These are phyloP conservation scores for Neotoma lepida DNA, from an alignment of 2,113 vertebrate genomes.

Conservation along the genomic window DNA sequence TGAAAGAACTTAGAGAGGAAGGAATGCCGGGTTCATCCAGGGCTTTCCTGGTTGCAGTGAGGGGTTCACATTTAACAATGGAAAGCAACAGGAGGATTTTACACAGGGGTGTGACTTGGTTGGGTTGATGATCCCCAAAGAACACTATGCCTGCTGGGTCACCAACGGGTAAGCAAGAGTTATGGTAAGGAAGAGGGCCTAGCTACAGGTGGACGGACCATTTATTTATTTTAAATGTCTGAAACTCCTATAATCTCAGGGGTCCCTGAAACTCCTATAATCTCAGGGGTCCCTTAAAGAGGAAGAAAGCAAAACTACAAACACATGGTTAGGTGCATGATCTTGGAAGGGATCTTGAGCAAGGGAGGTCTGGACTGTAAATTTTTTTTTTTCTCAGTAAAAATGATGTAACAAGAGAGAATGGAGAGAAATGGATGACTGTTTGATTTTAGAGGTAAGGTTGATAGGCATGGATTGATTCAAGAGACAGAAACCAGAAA, in stretches of 20 bases:
- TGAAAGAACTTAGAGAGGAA: background rate
- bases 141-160: background rate
- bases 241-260: background rate
- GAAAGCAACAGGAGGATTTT: background rate
- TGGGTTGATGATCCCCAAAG: background rate
- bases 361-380: background rate
- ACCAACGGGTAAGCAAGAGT: background rate
- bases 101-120: too few relatives aligned
- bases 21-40: background rate
- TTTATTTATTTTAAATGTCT: background rate
- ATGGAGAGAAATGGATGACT: background rate
- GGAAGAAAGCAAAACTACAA: constrained; percentile 6
- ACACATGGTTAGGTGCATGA: background rate
- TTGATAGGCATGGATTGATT: background rate
- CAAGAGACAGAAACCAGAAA: background rate
- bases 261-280: background rate
- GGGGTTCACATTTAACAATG: background rate
- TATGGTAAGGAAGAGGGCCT: background rate
- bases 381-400: background rate
- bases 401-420: background rate
- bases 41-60: background rate
- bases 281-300: background rate
- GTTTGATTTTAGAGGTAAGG: background rate
- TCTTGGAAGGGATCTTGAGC: background rate
- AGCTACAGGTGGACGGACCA: background rate